Conservation (phyloP, 2,797 vertebrate genomes). For the Hozukius guyotensis region DNA sequence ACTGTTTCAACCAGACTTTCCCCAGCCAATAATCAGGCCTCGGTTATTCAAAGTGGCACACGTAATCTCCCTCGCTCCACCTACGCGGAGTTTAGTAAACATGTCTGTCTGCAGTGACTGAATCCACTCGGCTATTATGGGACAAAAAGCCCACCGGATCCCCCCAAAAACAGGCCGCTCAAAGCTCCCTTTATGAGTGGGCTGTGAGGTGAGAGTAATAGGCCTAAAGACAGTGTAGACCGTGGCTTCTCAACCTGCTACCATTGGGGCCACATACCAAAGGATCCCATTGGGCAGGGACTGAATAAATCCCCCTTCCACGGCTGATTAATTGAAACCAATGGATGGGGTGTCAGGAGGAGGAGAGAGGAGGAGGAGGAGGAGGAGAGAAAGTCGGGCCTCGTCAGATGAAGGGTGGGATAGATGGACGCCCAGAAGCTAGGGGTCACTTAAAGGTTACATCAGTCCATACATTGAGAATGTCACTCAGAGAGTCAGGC, state of each 20-base stretch:
- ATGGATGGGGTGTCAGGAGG: conserved; percentile 69
- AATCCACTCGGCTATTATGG: conserved; percentile 72
- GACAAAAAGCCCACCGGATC: conserved; percentile 79
- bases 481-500: not conserved
- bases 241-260: conserved; percentile 80
- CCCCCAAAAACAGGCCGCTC: conserved; percentile 67
- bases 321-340: conserved; percentile 80
- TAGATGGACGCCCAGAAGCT: conserved; percentile 50
- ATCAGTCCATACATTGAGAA: conserved; percentile 20
- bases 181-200: conserved; percentile 79
- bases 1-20: not conserved
- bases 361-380: conserved; percentile 49
- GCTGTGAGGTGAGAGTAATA: conserved; percentile 85
- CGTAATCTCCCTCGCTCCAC: conserved; percentile 66
- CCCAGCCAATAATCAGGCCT: conserved; percentile 30
- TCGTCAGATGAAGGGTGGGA: conserved; percentile 56
- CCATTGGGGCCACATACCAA: conserved; percentile 76
- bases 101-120: conserved; percentile 69
- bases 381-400: conserved; percentile 32
- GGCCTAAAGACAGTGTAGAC: conserved; percentile 75
- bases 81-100: conserved; percentile 76
- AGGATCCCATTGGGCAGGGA: conserved; percentile 68
- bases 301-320: conserved; percentile 75
- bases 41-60: conserved; percentile 69
- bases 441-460: conserved; percentile 62